Evolutionary conservation across 2,888 invertebrate genomes (phyloP), one percentile per base, ranked within the genome.

Genomic region (Drosophila colorata): DNA sequence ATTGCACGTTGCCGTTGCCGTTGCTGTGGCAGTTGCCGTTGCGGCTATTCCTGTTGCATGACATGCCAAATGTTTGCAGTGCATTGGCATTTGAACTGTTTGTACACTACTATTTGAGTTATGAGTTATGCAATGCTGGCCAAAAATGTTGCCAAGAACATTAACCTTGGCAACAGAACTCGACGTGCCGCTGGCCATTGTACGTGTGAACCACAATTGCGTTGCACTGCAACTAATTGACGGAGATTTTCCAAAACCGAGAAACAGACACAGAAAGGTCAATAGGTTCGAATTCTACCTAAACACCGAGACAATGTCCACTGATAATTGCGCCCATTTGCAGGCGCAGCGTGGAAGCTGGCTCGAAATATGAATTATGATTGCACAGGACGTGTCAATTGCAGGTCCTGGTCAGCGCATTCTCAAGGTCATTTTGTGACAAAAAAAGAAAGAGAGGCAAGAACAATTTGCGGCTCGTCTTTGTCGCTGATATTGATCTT

Each of bases 141-240:
- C 59, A 38, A 65, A 59, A 52, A 59, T 56, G 28, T 58, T 23
- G 47, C 56, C 56, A 33, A 64, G 71, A 14, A 65, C 67, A 82
- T 88, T 86, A 88, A 71, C 88, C 83, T 84, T 84, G 35, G 23
- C 18, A 44, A 47, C 49, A 20, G 33, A 52, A 43, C 53, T 37
- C 46, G 20, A 59, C 61, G 69, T 78, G 78, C 49, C 67, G 18
- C 13, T 28, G 57, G 9, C 44, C 44, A 46, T 55, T 66, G 44
- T 77, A 88, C 90, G 88, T 88, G 88, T 71, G 73, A 57, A 66
- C 77, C 80, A 88, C 90, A 90, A 90, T 81, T 79, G 80, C 69
- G n/a, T 47, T 61, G 61, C 51, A 53, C 58, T 74, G 71, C 82
- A 74, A 74, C 78, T 82, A 88, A 80, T 69, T 74, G 76, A 59